Evolutionary conservation across 2,888 invertebrate species (phyloP), one percentile per base, ranked within the genome.

Genomic region (Cremastinae sp.): DNA sequence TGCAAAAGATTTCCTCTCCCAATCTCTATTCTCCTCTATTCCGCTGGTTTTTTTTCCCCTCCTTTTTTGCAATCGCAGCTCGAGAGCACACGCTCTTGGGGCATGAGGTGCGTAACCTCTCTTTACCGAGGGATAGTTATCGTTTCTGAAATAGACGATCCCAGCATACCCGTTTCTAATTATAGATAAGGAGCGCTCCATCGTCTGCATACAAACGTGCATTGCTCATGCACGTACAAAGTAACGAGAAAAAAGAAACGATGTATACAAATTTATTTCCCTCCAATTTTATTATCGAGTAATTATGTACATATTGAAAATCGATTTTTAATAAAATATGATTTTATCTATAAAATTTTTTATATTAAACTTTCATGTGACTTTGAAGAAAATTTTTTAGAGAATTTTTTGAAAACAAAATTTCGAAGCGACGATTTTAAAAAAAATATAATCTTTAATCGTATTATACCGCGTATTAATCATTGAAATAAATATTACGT

Each of bases 91-190:
- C 59, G 18, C 51, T 43, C 62, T 43, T 14, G 18, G 49, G 14
- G 5, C 56, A 14, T 12, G 65, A 82, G 78, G 79, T 79, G 74
- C 59, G 72, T 80, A 79, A 82, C 80, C 81, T 82, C 80, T 83
- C 77, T 51, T 78, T 51, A 53, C 71, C 58, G 64, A 64, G 77
- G 79, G 72, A 61, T 69, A 79, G 71, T 79, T 83, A 80, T 86
- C 81, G 80, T 81, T 81, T 82, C 84, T 78, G 72, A 86, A 86
- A 87, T 86, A 87, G 85, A 83, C 75, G 78, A 79, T 80, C 83
- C 79, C 74, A 20, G 64, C 69, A 70, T 74, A 82, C 81, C 74
- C 79, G 72, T 75, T 80, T 79, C 81, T 87, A 87, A 87, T 85
- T 87, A 87, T 87, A 86, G 85, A 75, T 74, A 73, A 78, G 68